Evolutionary conservation across 1,140 invertebrate species (phyloP).

Genomic region (Drosophila parvula): DNA sequence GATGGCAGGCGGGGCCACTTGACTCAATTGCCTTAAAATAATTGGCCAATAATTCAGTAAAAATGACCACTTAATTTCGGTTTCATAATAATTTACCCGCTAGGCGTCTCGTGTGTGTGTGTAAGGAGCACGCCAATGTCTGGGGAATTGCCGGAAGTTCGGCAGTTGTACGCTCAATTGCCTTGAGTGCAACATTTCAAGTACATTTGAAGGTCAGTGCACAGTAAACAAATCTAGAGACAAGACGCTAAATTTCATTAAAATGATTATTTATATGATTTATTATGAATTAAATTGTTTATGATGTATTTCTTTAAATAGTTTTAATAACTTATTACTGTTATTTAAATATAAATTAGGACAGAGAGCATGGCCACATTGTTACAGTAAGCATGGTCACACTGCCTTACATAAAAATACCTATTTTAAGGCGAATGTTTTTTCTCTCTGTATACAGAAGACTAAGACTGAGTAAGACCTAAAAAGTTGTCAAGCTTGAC

Average conservation of each 20-base stretch:
- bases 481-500: constrained; percentile 4
- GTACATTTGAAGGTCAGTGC: constrained; percentile 61
- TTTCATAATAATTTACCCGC: constrained; percentile 69
- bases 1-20: constrained; percentile 44
- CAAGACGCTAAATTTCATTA: neutral
- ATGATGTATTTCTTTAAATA: too few relatives aligned
- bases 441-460: neutral
- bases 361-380: too few relatives aligned
- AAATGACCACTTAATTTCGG: constrained; percentile 78
- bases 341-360: too few relatives aligned
- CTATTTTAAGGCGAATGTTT: neutral
- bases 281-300: too few relatives aligned
- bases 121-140: constrained; percentile 57
- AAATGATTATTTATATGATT: neutral
- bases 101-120: constrained; percentile 30
- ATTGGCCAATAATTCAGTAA: constrained; percentile 81
- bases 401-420: too few relatives aligned
- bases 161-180: constrained; percentile 48
- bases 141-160: constrained; percentile 67
- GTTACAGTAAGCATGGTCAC: too few relatives aligned
- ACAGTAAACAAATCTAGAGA: neutral
- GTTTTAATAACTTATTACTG: too few relatives aligned
- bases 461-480: neutral
- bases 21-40: constrained; percentile 80
- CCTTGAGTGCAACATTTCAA: constrained; percentile 46